A percentile compares a stretch with the other conserved stretches of the same genome.
These are phyloP conservation scores for Anabacerthia variegaticeps DNA, from an alignment of 2,797 vertebrate species.

Conservation along the genomic window DNA sequence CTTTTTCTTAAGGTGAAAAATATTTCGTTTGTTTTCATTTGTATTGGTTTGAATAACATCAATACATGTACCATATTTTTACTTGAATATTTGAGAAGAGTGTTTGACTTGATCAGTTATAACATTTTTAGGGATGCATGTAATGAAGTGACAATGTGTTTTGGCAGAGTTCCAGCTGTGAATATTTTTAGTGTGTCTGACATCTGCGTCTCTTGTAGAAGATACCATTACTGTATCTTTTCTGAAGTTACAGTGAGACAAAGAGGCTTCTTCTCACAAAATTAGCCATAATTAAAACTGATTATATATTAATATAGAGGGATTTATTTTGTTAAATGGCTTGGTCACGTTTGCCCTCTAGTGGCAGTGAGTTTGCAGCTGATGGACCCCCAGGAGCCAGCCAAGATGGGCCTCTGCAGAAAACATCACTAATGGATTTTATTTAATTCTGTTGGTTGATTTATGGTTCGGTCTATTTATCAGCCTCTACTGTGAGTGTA, in stretches of 20 bases:
- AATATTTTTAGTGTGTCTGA: background rate
- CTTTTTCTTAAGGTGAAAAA: background rate
- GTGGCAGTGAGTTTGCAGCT: background rate
- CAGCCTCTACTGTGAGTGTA: background rate
- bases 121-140: fast-evolving
- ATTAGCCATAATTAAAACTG: background rate
- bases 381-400: background rate
- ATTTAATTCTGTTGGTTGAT: background rate
- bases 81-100: background rate
- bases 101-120: background rate
- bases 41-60: background rate
- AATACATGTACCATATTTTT: background rate
- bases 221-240: background rate
- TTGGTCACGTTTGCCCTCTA: conserved; percentile 46
- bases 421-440: background rate
- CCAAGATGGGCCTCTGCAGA: background rate
- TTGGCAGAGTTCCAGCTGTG: background rate
- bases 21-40: background rate
- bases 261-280: background rate
- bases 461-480: background rate
- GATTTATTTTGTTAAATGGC: background rate
- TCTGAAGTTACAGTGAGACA: background rate
- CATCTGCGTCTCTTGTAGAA: background rate
- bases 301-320: background rate
- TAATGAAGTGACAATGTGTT: background rate